phyloP scores from a whole-genome alignment of 2,113 vertebrate genomes.

The Phaethornis superciliosus region DNA sequence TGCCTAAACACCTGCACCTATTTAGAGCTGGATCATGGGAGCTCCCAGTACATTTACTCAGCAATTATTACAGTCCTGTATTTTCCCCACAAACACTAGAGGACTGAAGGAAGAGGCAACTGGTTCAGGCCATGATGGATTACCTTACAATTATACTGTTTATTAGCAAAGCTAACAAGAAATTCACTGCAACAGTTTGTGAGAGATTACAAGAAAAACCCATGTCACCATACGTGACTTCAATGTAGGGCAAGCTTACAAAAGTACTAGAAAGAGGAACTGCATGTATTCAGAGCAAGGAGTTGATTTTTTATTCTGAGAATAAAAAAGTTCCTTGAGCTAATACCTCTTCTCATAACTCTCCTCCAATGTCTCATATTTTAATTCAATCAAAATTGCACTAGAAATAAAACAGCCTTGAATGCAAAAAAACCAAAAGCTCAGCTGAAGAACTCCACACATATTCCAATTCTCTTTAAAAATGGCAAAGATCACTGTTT shows the following conservation, averaged over 20 bases:
- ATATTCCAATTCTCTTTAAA: not conserved
- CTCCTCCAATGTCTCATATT: not conserved
- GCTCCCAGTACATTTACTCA: not conserved
- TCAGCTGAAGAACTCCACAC: not conserved
- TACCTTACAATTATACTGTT: not conserved
- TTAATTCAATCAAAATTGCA: not conserved
- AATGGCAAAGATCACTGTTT: not conserved
- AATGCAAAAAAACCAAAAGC: not conserved
- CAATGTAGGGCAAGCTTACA: not conserved
- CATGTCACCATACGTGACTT: not conserved
- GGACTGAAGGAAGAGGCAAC: not conserved
- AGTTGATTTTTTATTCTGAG: not conserved
- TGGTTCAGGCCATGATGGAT: not conserved
- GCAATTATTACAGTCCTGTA: not conserved
- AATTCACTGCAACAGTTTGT: not conserved
- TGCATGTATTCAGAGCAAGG: not conserved
- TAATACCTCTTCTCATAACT: not conserved
- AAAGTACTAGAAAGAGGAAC: not conserved
- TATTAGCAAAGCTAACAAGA: not conserved
- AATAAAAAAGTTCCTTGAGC: not conserved
- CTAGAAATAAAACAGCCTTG: not conserved
- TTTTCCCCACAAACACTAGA: not conserved
- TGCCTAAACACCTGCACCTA: not conserved
- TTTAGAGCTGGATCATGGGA: rapidly evolving
- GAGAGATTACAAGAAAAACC: not conserved